Evolutionary conservation across 2,113 vertebrate species (phyloP), one percentile per base, ranked within the genome.

Genomic region (Nymphicus hollandicus): DNA sequence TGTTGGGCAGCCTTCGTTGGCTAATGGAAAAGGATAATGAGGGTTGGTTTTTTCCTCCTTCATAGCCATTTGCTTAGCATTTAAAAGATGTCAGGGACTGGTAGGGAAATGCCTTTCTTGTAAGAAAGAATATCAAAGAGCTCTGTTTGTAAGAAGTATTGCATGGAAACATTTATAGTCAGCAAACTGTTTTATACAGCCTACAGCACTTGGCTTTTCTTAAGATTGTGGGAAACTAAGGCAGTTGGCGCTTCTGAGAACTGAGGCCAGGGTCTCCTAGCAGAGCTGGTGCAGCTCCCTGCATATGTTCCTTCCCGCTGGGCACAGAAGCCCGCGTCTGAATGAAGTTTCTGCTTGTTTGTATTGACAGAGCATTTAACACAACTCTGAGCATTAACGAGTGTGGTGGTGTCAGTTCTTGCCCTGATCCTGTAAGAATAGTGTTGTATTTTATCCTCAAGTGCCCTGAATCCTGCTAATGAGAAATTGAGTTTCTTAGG

Each of bases 271-370:
- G 84, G 84, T 95, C 74, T 90, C 60, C 55, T 43, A 16, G 88
- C 89, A 74, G 76, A 84, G 87, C 53, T 19, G 37, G 16, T 77
- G 53, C 79, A 17, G 56, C 55, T 81, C 72, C 24, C 37, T 4
- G 47, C 50, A 14, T 31, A 0, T 43, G n/a, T 84, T 73, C 23
- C 28, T 79, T 83, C 70, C 89, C 0, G 0, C 68, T 5, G 19
- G 60, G 58, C 22, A 2, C 61, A 33, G 61, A 50, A 78, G 11
- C 23, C 58, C 43, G 33, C 19, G 11, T 85, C 49, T 81, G 85
- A 94, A 73, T 77, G 90, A 83, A 72, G 60, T 61, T 89, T 82
- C 69, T 87, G 65, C 86, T 92, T 79, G 79, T 86, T 86, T 83
- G 14, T 86, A 47, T 71, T 78, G 76, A 77, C 74, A 25, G 70